phyloP scores from a whole-genome alignment of 92 coral and sea anemone species.

The Actinostola sp. region DNA sequence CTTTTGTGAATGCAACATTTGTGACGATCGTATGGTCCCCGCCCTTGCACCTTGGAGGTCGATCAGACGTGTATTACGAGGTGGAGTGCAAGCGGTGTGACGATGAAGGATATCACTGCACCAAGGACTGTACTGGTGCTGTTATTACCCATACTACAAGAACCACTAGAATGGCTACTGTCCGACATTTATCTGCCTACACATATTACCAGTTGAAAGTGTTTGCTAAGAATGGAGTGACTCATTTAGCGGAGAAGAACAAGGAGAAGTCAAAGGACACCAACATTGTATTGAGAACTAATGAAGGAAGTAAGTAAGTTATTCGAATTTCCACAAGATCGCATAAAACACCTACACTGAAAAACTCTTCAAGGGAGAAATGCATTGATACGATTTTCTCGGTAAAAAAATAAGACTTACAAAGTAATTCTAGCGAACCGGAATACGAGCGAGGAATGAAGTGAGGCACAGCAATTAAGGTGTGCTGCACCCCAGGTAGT shows the following conservation, averaged over 20 bases:
- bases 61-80: conserved; percentile 39
- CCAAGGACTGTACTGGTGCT: conserved; percentile 18
- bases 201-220: conserved; percentile 39
- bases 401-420: too few species aligned
- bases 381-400: too few species aligned
- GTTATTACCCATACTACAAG: conserved; percentile 1
- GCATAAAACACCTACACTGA: too few species aligned
- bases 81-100: conserved; percentile 53
- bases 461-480: too few species aligned
- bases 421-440: too few species aligned
- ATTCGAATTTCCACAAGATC: too few species aligned
- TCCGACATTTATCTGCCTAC: conserved; percentile 18
- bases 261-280: conserved; percentile 35
- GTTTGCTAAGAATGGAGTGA: conserved; percentile 57
- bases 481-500: too few species aligned
- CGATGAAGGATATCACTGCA: conserved; percentile 31
- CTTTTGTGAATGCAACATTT: conserved; percentile 33
- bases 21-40: conserved; percentile 51
- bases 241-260: conserved; percentile 48
- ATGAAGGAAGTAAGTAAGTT: conserved; percentile 55
- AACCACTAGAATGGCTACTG: conserved; percentile 14
- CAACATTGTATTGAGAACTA: conserved; percentile 24
- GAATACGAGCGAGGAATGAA: too few species aligned
- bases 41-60: conserved; percentile 40
- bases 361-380: too few species aligned